phyloP scores from a whole-genome alignment of 1,140 invertebrate species.

The Trichoplusia ni region DNA sequence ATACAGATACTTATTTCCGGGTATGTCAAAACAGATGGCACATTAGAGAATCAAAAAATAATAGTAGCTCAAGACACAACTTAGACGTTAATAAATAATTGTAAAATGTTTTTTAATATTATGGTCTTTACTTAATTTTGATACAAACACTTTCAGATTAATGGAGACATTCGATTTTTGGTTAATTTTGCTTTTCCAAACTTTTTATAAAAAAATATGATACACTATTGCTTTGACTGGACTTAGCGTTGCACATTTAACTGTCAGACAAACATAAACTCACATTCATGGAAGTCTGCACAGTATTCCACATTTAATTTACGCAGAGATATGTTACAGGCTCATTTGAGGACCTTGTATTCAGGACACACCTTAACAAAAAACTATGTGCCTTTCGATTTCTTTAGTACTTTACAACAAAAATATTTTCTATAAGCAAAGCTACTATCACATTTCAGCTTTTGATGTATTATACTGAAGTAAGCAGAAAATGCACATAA shows the following conservation, averaged over 20 bases:
- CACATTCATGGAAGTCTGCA: neutral
- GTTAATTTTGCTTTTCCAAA: too few species aligned
- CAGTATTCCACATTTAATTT: neutral
- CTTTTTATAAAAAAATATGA: too few species aligned
- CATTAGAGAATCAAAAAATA: too few species aligned
- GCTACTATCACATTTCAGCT: neutral
- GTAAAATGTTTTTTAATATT: too few species aligned
- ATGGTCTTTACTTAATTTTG: too few species aligned
- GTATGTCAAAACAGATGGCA: too few species aligned
- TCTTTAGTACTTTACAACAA: neutral
- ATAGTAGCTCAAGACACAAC: too few species aligned
- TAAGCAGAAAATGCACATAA: neutral
- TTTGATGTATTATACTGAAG: neutral
- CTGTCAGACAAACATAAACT: slow-evolving; percentile 24
- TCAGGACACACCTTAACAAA: neutral
- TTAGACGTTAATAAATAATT: too few species aligned
- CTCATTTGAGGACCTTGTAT: neutral
- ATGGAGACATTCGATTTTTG: too few species aligned
- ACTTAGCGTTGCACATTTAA: neutral
- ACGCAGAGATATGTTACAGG: neutral
- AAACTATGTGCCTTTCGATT: neutral
- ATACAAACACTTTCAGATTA: too few species aligned
- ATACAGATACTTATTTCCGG: too few species aligned
- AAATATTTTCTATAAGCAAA: neutral
- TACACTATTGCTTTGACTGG: too few species aligned